These are phyloP conservation scores for Sipha maydis DNA, from an alignment of 2,888 invertebrate genomes.

Conservation along the genomic window DNA sequence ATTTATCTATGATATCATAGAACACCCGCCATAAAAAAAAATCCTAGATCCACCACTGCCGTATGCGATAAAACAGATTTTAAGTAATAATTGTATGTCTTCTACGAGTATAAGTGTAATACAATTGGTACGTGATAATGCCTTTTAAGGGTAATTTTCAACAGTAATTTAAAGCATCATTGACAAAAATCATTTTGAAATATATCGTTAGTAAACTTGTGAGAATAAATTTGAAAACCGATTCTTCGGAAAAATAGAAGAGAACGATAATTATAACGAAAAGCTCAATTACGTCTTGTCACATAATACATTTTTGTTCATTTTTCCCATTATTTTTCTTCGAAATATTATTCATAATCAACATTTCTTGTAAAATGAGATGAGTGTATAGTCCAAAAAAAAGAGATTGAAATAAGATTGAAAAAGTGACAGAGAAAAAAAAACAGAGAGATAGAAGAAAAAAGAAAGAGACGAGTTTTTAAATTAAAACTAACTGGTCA, in stretches of 20 bases:
- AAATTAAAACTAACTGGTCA: conserved; percentile 36
- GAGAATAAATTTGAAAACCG: conserved; percentile 10
- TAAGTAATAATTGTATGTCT: neutral
- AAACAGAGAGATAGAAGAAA: neutral
- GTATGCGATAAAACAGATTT: conserved; percentile 22
- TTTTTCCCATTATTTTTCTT: neutral
- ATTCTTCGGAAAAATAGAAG: conserved; percentile 5
- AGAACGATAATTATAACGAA: conserved; percentile 24
- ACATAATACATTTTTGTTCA: conserved; percentile 1
- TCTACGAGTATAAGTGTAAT: neutral
- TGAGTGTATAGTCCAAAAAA: neutral
- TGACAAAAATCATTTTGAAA: conserved; percentile 8
- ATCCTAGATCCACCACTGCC: no score
- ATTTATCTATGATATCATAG: no score
- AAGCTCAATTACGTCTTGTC: conserved; percentile 38
- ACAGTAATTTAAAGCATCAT: conserved; percentile 43
- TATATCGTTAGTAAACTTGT: conserved; percentile 1
- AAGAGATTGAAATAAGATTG: neutral
- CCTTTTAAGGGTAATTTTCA: neutral
- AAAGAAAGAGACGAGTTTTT: neutral
- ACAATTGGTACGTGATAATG: conserved; percentile 35
- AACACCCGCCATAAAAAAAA: no score
- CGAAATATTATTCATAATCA: neutral
- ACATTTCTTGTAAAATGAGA: neutral
- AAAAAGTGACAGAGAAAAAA: no score